phyloP scores from a whole-genome alignment of 2,113 vertebrate genomes.

The Takifugu bimaculatus region DNA sequence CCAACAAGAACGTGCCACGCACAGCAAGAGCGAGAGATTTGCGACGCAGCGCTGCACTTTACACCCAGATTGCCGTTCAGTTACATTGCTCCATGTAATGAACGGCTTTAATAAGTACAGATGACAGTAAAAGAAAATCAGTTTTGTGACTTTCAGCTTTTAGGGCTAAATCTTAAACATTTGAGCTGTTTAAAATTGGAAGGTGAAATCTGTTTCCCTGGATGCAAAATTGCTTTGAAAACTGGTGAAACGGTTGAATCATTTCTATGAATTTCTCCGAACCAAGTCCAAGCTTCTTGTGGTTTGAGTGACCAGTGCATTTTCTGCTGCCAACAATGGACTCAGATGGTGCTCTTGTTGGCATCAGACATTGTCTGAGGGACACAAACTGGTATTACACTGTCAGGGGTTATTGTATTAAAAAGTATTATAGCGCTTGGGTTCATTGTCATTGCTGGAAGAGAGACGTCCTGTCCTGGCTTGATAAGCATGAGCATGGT shows the following conservation, averaged over 20 bases:
- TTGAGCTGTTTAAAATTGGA: no score
- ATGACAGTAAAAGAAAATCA: neutral
- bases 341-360: neutral
- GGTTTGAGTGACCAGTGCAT: neutral
- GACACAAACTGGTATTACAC: conserved; percentile 15
- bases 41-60: no score
- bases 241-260: no score
- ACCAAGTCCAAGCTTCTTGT: no score
- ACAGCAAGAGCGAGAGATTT: neutral
- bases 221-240: no score
- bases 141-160: no score
- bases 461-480: neutral
- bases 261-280: no score
- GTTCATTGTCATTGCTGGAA: conserved; percentile 7
- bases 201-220: no score
- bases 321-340: neutral
- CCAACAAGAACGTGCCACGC: conserved; percentile 22
- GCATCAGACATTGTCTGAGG: conserved; percentile 11
- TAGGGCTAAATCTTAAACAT: no score
- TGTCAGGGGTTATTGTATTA: conserved; percentile 11
- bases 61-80: no score
- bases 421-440: conserved; percentile 8
- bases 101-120: neutral
- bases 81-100: neutral
- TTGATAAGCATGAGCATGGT: conserved; percentile 19